Evolutionary conservation across 2,113 vertebrate genomes (phyloP), one percentile per base, ranked within the genome.

Genomic region (Pavo muticus): DNA sequence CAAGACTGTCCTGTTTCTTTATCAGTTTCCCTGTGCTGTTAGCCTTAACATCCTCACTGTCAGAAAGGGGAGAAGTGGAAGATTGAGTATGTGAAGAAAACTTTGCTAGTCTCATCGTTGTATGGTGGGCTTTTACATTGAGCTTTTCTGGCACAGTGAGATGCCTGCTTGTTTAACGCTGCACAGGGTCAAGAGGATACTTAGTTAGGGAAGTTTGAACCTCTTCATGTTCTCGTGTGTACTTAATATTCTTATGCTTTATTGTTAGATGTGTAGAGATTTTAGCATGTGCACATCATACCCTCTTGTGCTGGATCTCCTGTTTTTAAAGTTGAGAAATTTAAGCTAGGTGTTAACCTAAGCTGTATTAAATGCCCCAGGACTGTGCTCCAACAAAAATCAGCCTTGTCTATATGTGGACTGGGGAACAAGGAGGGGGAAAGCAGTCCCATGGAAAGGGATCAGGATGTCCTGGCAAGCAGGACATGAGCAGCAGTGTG

Each of bases 221-320:
- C 87, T 89, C 50, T 87, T 21, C 37, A 0, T 45, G 10, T 92
- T 76, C 48, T 86, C 14, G 4, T 70, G 17, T n/a, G 18, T 73
- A 20, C 60, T 70, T 44, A 42, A 10, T 6, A 3, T n/a, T 5
- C 35, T 29, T 37, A 1, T 37, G 21, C n/a, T 77, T 67, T 37
- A 4, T 30, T 75, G 50, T 78, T 50, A 37, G 29, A 32, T 1
- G 1, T 57, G n/a, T 27, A 32, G 27, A 19, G 10, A 27, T 59
- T 87, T 87, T 50, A 48, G 40, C 11, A 27, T 70, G 29, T 9
- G 40, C 4, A 20, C 0, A 0, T 71, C 71, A 40, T 11, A 9
- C 3, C 14, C 9, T 13, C 27, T 42, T 30, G 8, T 40, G 10
- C 30, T 60, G 10, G 52, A 72, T 23, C 52, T 52, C 18, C 6